phyloP scores from a whole-genome alignment of 2,113 vertebrate genomes.

The Pygoscelis antarcticus region DNA sequence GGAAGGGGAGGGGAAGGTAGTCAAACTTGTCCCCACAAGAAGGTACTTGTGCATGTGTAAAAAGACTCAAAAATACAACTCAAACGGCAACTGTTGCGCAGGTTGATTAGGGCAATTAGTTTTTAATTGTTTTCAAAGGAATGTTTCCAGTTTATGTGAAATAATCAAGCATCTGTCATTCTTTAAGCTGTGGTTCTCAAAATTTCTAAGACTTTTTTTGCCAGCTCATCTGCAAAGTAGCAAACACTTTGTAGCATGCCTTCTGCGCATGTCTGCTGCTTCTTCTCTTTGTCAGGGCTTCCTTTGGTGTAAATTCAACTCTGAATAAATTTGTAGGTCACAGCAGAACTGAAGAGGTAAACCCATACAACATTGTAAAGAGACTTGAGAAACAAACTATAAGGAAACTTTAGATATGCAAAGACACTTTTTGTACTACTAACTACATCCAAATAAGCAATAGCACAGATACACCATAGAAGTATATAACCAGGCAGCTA shows the following conservation, averaged over 20 bases:
- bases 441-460: background rate
- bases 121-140: background rate
- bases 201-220: background rate
- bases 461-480: background rate
- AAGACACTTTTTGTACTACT: background rate
- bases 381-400: background rate
- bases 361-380: background rate
- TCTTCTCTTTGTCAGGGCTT: background rate
- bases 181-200: background rate
- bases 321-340: background rate
- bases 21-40: background rate
- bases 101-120: background rate
- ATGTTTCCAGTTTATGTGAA: background rate
- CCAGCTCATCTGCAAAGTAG: background rate
- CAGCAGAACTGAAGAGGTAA: background rate
- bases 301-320: background rate
- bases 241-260: background rate
- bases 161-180: background rate
- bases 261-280: slow-evolving; percentile 12
- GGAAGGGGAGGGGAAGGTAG: background rate
- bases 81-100: background rate
- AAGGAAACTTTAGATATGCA: background rate
- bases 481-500: background rate
- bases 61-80: background rate
- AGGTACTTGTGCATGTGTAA: rapidly evolving